Evolutionary conservation across 2,888 invertebrate genomes (phyloP).

Genomic region (Hydriomena furcata): DNA sequence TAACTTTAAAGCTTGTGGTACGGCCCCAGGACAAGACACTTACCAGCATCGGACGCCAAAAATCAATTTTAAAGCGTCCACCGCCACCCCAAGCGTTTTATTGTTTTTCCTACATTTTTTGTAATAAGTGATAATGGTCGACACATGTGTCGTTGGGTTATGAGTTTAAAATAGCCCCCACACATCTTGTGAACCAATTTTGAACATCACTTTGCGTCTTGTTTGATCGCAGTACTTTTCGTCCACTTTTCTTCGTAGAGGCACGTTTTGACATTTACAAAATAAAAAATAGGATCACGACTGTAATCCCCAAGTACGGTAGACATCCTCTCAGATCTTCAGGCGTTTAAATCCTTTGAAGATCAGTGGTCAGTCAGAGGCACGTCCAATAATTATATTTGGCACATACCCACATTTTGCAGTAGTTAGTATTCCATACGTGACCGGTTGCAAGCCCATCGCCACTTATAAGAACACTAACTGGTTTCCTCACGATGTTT

Average conservation of each 20-base stretch:
- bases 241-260: slow-evolving; percentile 13
- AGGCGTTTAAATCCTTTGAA: no score
- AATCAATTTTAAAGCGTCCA: slow-evolving; percentile 75
- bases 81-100: slow-evolving; percentile 64
- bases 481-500: no score
- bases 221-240: slow-evolving; percentile 26
- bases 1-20: no score
- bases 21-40: slow-evolving; percentile 17
- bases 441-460: no score
- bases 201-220: slow-evolving; percentile 54
- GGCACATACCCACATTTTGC: no score
- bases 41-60: slow-evolving; percentile 43
- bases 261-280: slow-evolving; percentile 12
- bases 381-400: no score
- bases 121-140: slow-evolving; percentile 83
- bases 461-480: no score
- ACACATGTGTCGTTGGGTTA: slow-evolving; percentile 81
- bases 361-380: no score
- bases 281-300: not conserved
- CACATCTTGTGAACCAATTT: slow-evolving; percentile 70
- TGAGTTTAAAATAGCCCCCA: slow-evolving; percentile 82
- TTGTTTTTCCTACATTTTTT: slow-evolving; percentile 81
- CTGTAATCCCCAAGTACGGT: no score
- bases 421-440: no score
- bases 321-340: no score